A percentile compares a stretch with the other conserved stretches of the same genome.
Conservation (phyloP, 2,888 invertebrate genomes). For the Ochropleura leucogaster region DNA sequence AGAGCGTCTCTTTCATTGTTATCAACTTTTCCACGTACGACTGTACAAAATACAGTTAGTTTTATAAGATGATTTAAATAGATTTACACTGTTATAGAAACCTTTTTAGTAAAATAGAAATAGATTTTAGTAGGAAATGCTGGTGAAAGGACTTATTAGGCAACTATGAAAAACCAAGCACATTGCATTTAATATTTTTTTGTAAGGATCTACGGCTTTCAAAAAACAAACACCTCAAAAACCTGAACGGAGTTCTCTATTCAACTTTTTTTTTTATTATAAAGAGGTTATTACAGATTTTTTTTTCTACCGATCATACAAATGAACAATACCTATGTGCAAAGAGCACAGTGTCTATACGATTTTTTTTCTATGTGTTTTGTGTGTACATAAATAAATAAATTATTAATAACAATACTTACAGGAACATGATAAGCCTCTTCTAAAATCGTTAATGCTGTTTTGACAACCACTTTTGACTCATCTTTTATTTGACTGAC, state of each 20-base stretch:
- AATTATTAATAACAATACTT: constrained; percentile 67
- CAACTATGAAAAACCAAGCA: no score
- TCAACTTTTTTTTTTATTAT: no score
- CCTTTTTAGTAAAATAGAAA: background rate
- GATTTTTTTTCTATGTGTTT: no score
- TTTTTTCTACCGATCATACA: no score
- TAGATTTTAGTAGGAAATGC: background rate
- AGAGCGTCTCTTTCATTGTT: constrained; percentile 92
- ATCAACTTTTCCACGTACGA: constrained; percentile 94
- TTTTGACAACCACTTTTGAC: constrained; percentile 94
- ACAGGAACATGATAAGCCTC: constrained; percentile 98
- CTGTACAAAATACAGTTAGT: constrained; percentile 76
- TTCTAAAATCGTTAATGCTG: constrained; percentile 95
- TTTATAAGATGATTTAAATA: background rate
- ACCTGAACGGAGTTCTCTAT: background rate
- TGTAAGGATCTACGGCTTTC: background rate
- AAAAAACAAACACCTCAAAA: background rate
- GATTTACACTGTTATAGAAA: background rate
- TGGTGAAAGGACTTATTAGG: background rate
- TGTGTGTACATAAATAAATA: no score
- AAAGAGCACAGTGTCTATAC: no score
- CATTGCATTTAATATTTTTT: no score
- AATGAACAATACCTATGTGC: no score
- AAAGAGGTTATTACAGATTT: no score
- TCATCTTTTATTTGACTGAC: constrained; percentile 96